Evolutionary conservation across 2,113 vertebrate species (phyloP).

Genomic region (Gymnogyps californianus): DNA sequence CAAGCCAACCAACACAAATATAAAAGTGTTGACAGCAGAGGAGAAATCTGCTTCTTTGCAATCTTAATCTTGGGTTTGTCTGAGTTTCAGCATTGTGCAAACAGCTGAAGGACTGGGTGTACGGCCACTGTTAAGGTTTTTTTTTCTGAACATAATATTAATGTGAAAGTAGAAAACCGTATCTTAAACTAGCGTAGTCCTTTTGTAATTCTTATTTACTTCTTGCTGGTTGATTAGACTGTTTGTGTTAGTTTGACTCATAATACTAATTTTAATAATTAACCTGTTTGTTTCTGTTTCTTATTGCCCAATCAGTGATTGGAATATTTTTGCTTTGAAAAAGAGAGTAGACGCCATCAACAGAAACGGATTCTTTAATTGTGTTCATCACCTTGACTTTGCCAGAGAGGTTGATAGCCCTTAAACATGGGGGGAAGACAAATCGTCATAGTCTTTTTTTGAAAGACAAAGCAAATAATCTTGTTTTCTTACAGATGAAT

Average conservation of each 20-base stretch:
- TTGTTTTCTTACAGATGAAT: not conserved
- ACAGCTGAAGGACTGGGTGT: not conserved
- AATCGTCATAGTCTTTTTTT: not conserved
- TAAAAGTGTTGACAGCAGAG: constrained; percentile 20
- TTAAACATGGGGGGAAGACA: not conserved
- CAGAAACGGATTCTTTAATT: not conserved
- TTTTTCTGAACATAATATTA: not conserved
- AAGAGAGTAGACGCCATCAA: not conserved
- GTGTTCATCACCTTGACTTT: not conserved
- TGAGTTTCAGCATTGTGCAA: not conserved
- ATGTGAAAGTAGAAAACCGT: accelerated
- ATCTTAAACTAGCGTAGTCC: not conserved
- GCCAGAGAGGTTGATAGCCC: not conserved
- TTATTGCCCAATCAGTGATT: not conserved
- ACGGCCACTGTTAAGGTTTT: not conserved
- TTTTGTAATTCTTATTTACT: not conserved
- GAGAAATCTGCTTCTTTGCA: not conserved
- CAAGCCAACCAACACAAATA: constrained; percentile 1
- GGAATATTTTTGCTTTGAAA: not conserved
- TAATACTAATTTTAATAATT: not conserved
- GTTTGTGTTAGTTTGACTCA: not conserved
- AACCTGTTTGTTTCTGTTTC: not conserved
- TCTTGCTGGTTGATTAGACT: not conserved
- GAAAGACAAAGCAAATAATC: not conserved
- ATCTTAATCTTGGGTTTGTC: not conserved